Evolutionary conservation across 1,140 invertebrate genomes (phyloP), one percentile per base, ranked within the genome.

Genomic region (Hormaphis cornu): DNA sequence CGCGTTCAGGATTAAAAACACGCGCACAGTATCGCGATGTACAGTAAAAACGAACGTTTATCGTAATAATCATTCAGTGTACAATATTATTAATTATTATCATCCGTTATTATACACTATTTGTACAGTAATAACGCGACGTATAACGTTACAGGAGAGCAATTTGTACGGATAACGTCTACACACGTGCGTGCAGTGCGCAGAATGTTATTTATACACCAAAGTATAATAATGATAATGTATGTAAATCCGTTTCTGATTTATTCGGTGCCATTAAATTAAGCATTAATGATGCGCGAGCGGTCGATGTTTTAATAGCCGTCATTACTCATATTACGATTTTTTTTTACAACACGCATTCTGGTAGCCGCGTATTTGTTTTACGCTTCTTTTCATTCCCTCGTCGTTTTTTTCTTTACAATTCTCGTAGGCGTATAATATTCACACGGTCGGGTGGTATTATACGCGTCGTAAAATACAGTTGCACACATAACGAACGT

Each of bases 161-260:
- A 63, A 63, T 63, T 63, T 63, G 59, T 63, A 63, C 59, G 18
- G 42, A 63, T 63, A 63, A 63, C n/a, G n/a, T n/a, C n/a, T 48
- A 30, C 24, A n/a, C n/a, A n/a, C 37, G 46, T 22, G 59, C 10
- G 40, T 63, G 40, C 33, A 42, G 59, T 61, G 46, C 14, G 26
- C n/a, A n/a, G n/a, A n/a, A n/a, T n/a, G n/a, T n/a, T n/a, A n/a
- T n/a, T n/a, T n/a, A n/a, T n/a, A n/a, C n/a, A n/a, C n/a, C n/a
- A n/a, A n/a, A n/a, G n/a, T n/a, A n/a, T n/a, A n/a, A n/a, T n/a
- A n/a, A n/a, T n/a, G n/a, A n/a, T n/a, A n/a, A n/a, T n/a, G n/a
- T 63, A 63, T 63, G 59, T 63, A 63, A 63, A 63, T 63, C 59
- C 59, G 59, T 22, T 28, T 16, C 26, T 63, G 59, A 63, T 63